Evolutionary conservation across 1,140 invertebrate species (phyloP).

Genomic region (Branchinecta lynchi): DNA sequence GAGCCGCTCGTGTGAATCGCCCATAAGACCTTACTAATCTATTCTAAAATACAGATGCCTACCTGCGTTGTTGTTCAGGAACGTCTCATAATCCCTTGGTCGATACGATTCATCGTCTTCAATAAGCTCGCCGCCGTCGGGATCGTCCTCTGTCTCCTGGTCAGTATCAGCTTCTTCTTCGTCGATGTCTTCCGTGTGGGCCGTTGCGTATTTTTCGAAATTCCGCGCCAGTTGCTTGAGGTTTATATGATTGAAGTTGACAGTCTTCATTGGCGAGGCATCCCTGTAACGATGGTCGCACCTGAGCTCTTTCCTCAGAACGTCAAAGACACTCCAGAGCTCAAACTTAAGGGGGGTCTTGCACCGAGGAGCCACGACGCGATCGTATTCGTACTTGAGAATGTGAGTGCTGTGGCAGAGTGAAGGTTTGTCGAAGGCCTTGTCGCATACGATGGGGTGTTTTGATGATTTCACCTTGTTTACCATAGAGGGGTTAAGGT

Average conservation of each 20-base stretch:
- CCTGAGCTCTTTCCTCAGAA: conserved; percentile 34
- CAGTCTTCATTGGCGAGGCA: not conserved
- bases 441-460: conserved; percentile 20
- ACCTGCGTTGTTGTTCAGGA: not conserved
- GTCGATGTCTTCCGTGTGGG: not conserved
- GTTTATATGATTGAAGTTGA: not conserved
- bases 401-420: conserved; percentile 14
- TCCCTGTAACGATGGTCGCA: conserved; percentile 15
- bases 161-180: not conserved
- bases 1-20: no score
- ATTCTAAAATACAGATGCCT: not conserved
- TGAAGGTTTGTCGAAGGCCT: conserved; percentile 11
- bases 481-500: conserved; percentile 38
- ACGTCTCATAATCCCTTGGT: not conserved
- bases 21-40: no score
- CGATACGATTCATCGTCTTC: not conserved
- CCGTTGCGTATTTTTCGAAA: not conserved
- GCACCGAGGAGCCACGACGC: conserved; percentile 44
- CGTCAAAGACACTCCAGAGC: conserved; percentile 44
- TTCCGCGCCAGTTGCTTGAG: not conserved
- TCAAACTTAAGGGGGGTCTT: conserved; percentile 38
- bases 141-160: not conserved
- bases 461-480: conserved; percentile 35
- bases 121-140: not conserved
- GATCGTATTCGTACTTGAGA: conserved; percentile 31